phyloP scores from a whole-genome alignment of 2,113 vertebrate species.

The Murina feae region DNA sequence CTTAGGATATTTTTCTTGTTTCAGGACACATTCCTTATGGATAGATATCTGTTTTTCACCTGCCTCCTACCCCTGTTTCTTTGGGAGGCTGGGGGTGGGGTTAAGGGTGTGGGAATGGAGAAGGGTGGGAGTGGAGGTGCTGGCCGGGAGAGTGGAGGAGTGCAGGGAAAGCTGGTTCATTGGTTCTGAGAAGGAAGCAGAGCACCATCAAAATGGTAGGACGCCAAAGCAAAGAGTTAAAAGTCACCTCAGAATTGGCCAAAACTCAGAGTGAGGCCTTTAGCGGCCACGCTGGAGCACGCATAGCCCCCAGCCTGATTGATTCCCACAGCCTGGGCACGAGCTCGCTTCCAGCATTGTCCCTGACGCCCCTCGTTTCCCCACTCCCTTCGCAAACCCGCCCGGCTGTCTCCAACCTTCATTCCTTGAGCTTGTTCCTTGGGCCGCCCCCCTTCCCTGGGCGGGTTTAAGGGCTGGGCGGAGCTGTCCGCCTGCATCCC shows the following conservation, averaged over 20 bases:
- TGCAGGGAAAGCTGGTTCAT: background rate
- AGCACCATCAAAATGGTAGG: background rate
- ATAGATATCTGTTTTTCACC: background rate
- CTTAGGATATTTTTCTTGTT: background rate
- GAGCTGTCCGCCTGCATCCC: constrained; percentile 75
- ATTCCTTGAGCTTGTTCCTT: constrained; percentile 72
- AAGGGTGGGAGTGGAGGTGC: background rate
- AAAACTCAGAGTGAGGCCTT: background rate
- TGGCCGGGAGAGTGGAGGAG: background rate
- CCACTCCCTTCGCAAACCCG: constrained; percentile 63
- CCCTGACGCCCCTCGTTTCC: constrained; percentile 64
- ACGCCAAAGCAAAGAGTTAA: background rate
- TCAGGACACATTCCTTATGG: background rate
- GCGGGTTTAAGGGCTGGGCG: constrained; percentile 75
- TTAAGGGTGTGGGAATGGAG: background rate
- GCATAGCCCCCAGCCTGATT: background rate
- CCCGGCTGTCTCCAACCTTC: constrained; percentile 75
- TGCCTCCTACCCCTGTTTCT: background rate
- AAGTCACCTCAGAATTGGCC: background rate
- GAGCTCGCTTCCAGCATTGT: constrained; percentile 59
- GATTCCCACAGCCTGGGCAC: background rate
- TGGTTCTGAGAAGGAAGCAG: constrained; percentile 6
- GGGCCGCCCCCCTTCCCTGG: constrained; percentile 68
- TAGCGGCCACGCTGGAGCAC: background rate
- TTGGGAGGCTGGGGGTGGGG: background rate